Percentiles rank a stretch among this genome's conserved stretches.
Conservation (phyloP, 2,797 vertebrate genomes). For the Pogoniulus pusillus region DNA sequence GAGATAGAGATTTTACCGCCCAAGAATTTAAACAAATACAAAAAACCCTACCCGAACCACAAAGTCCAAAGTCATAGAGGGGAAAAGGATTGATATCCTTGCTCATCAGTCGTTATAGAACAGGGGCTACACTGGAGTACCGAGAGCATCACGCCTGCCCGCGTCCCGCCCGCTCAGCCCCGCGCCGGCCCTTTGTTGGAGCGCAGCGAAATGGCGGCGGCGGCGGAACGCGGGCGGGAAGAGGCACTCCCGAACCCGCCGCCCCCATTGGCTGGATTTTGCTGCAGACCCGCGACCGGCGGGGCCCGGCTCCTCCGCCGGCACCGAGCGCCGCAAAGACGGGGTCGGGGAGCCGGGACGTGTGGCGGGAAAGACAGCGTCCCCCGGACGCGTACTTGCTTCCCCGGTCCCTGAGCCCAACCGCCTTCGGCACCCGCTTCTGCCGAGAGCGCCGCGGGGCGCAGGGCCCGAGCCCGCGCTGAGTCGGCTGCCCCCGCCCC, state of each 20-base stretch:
- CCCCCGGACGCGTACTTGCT: no score
- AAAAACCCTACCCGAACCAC: neutral
- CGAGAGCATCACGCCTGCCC: fast-evolving
- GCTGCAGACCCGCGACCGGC: neutral
- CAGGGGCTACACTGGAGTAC: fast-evolving
- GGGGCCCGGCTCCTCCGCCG: neutral
- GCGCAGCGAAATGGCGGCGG: neutral
- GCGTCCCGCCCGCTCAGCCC: neutral
- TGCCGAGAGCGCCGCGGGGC: no score
- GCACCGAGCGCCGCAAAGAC: neutral
- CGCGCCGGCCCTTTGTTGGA: fast-evolving
- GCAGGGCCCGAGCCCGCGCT: no score
- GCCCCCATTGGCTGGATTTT: neutral
- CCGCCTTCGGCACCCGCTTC: no score
- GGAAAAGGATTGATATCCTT: no score
- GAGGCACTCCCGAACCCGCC: neutral
- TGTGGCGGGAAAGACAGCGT: no score
- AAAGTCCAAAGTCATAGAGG: neutral
- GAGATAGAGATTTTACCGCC: no score
- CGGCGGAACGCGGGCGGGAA: neutral
- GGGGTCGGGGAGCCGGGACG: neutral
- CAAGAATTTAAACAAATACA: no score
- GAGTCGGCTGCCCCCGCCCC: neutral
- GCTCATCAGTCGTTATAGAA: fast-evolving
- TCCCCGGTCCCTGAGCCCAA: neutral